Conservation (phyloP, 2,797 vertebrate species). For the Platyrinchus mystaceus region DNA sequence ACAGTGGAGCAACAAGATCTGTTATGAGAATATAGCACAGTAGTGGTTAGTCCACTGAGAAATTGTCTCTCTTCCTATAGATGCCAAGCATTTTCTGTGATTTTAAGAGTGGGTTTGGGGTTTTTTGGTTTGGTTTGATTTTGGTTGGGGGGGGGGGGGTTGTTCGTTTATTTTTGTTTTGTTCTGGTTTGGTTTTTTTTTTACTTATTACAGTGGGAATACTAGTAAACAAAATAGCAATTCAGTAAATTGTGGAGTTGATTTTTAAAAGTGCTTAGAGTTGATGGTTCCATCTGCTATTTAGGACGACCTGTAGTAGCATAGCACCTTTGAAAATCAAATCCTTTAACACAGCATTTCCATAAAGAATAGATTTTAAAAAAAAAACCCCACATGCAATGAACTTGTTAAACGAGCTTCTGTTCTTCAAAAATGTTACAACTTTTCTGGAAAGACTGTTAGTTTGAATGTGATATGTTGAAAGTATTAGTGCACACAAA, state of each 20-base stretch:
- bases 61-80: constrained; percentile 79
- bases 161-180: neutral
- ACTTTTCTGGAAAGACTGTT: constrained; percentile 70
- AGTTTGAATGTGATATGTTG: constrained; percentile 73
- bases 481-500: constrained; percentile 69
- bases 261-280: constrained; percentile 15
- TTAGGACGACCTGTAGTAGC: neutral
- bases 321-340: constrained; percentile 49
- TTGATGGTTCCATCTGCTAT: neutral
- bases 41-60: constrained; percentile 81
- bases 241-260: constrained; percentile 54
- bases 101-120: constrained; percentile 50
- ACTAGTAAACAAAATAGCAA: constrained; percentile 65
- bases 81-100: constrained; percentile 83
- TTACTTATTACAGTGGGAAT: constrained; percentile 57
- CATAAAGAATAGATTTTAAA: constrained; percentile 56
- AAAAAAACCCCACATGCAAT: neutral
- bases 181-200: neutral
- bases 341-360: constrained; percentile 58
- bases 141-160: neutral
- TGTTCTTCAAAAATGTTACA: constrained; percentile 63
- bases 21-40: constrained; percentile 75
- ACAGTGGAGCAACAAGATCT: constrained; percentile 73
- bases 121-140: constrained; percentile 1
- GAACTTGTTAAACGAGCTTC: constrained; percentile 55